Conservation (phyloP, 2,113 vertebrate species). For the Lipophrys pholis region DNA sequence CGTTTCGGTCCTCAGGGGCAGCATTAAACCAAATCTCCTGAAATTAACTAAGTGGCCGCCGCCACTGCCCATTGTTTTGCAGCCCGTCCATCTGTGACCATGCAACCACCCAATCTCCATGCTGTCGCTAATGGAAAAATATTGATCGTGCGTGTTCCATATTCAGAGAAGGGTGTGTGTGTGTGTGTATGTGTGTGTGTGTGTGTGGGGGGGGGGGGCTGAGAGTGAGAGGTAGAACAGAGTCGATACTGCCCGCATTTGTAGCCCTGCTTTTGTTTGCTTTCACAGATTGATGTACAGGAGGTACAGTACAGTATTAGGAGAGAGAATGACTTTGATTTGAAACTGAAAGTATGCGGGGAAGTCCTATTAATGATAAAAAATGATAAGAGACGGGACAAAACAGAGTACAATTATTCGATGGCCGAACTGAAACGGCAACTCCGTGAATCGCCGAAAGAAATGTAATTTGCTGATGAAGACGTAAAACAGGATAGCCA, state of each 20-base stretch:
- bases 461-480: background rate
- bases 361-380: background rate
- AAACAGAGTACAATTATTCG: background rate
- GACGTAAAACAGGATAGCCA: background rate
- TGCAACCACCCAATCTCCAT: constrained; percentile 62
- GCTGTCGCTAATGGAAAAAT: constrained; percentile 81
- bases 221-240: constrained; percentile 16
- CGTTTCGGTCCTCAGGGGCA: constrained; percentile 34
- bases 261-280: constrained; percentile 32
- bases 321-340: background rate
- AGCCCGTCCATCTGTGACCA: constrained; percentile 65
- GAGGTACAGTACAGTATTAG: constrained; percentile 17
- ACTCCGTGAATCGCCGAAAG: background rate
- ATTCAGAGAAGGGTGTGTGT: constrained; percentile 64
- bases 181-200: no score
- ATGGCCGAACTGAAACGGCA: background rate
- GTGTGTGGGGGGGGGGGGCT: constrained; percentile 1
- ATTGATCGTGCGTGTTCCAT: constrained; percentile 78
- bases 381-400: background rate
- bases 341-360: background rate
- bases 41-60: constrained; percentile 79
- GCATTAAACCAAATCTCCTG: constrained; percentile 63
- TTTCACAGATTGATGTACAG: constrained; percentile 41
- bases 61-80: constrained; percentile 58
- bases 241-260: constrained; percentile 55